Base-by-base conservation (phyloP, 2,888 invertebrate genomes). In the Drosophila helvetica region DNA sequence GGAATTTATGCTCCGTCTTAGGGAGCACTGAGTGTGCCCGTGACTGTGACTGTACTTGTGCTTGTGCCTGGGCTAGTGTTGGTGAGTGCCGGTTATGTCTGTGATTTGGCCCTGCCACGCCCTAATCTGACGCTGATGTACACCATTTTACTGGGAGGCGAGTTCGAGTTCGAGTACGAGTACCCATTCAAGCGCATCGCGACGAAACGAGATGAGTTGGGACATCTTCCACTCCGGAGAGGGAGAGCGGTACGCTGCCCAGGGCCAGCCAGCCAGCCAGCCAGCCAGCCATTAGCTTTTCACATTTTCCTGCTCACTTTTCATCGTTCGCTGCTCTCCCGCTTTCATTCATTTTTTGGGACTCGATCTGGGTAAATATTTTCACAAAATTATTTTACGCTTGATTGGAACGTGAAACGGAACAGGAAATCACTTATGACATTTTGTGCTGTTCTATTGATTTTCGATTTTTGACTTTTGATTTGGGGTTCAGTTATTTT, bases 121-220 rank as follows among this genome's bases (percentile, higher is more conserved):
- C 88, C 72, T 88, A 88, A 83, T 88, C 86, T 80, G 88, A 83
- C 83, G 83, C 79, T 83, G 83, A 84, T 88, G 86, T 78, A 84
- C 78, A 71, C 80, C 81, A 83, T 86, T 74, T 86, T 60, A 50
- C 27, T 52, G 30, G 64, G 60, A 18, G 75, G 54, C 57, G 57
- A 19, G 38, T 22, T 22, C 22, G 22, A 22, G 22, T 22, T 22
- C 4, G 22, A 22, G 22, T 22, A 22, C 43, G 57, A 62, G 30
- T 12, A 71, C 22, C 64, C 70, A 80, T 72, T 88, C 75, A 82
- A 77, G 70, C 80, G 74, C 52, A 80, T 48, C 53, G 47, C 73
- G 51, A 45, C 51, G 45, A 61, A 51, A 69, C 54, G 61, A 19
- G 66, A 64, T 52, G 65, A 68, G 68, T 42, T 42, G 65, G 55